These are phyloP conservation scores for Nomada fucata DNA, from an alignment of 2,888 invertebrate species.

Conservation along the genomic window DNA sequence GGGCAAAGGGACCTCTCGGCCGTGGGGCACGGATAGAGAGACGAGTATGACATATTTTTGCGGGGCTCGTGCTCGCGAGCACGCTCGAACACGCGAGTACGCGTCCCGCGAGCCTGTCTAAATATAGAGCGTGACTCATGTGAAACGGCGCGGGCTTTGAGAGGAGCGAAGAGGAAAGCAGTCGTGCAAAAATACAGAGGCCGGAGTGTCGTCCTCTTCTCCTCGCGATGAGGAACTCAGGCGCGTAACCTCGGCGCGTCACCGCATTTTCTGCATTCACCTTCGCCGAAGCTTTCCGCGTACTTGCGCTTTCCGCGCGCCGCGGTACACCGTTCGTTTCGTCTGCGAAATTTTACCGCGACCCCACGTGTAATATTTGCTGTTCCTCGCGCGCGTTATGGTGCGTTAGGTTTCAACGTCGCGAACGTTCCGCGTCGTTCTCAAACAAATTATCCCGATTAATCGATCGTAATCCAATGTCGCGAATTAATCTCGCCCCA, in stretches of 20 bases:
- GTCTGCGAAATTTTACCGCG: not conserved
- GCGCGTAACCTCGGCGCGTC: constrained; percentile 58
- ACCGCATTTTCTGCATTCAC: constrained; percentile 52
- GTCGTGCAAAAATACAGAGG: constrained; percentile 68
- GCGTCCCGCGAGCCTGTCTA: constrained; percentile 68
- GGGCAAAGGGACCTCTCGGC: constrained; percentile 69
- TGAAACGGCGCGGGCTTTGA: constrained; percentile 39
- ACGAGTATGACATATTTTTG: constrained; percentile 81
- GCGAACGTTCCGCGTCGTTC: too few species aligned
- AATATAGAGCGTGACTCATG: constrained; percentile 75
- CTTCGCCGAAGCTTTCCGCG: constrained; percentile 40
- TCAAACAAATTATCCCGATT: too few species aligned
- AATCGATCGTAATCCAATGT: too few species aligned
- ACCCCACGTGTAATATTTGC: too few species aligned
- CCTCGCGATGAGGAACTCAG: constrained; percentile 52
- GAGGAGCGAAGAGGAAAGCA: constrained; percentile 57
- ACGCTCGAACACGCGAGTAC: constrained; percentile 45
- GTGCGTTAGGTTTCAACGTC: too few species aligned
- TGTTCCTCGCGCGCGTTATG: too few species aligned
- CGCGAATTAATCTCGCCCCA: too few species aligned
- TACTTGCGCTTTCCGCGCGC: constrained; percentile 6
- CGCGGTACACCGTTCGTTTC: not conserved
- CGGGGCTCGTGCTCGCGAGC: constrained; percentile 59
- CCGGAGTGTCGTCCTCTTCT: constrained; percentile 69
- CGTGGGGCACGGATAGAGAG: constrained; percentile 75